Base-by-base conservation (phyloP, 2,113 vertebrate genomes). In the Steatornis caripensis region DNA sequence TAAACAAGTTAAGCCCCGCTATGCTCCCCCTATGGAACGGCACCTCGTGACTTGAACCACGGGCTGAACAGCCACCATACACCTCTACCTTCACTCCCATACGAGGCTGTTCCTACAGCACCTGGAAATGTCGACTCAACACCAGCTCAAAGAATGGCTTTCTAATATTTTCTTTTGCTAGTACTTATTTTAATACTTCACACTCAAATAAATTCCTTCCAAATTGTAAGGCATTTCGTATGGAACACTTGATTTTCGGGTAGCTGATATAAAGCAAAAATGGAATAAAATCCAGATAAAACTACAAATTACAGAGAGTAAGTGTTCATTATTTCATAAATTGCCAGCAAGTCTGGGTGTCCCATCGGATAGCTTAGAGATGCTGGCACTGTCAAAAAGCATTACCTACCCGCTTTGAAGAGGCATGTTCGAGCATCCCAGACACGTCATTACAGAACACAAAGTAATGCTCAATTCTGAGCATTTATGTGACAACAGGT, bases 341-440 rank as follows among this genome's bases (percentile, higher is more conserved):
- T 7, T 27, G 24, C 12, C 54, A n/a, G 6, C 13, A 51, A 51
- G 11, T 29, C 53, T 57, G 68, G 17, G 26, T 74, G 55, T 20
- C 45, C 74, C 51, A 29, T 5, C n/a, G 1, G 2, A 41, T 4
- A 68, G 24, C 39, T 43, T 9, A 5, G 78, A 54, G 55, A 36
- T 3, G 10, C 32, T 1, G 10, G 58, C 34, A 34, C 0, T 55
- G 54, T 27, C 15, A 30, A 45, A n/a, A 51, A 2, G 2, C 21
- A 15, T 39, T 15, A 30, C 22, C 54, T 5, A 22, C 3, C 4
- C 18, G 12, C 37, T 41, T 19, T 17, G 53, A 32, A 46, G 11
- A n/a, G 64, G 24, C 6, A 18, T 10, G 12, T 32, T 5, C 6
- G 24, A 65, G 41, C 15, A 55, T 23, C 49, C 49, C 77, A 45